Evolutionary conservation across 2,113 vertebrate species (phyloP).

Genomic region (Ailuropoda melanoleuca): DNA sequence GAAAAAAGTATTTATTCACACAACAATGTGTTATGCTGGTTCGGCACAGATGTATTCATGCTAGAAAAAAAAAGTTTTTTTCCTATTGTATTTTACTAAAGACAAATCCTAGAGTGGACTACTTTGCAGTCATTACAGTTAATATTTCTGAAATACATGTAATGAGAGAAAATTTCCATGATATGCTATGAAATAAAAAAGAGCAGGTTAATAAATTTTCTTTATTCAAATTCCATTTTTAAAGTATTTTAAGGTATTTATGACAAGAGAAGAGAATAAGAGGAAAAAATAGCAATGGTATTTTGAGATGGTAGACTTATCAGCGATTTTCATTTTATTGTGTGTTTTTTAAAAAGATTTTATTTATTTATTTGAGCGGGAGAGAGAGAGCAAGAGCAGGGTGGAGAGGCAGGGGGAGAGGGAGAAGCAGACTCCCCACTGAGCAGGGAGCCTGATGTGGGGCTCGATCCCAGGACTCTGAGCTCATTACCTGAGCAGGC

Average conservation of each 20-base stretch:
- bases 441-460: neutral
- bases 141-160: constrained; percentile 2
- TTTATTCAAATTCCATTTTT: neutral
- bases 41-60: constrained; percentile 16
- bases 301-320: neutral
- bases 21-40: constrained; percentile 9
- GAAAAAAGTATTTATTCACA: neutral
- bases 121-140: constrained; percentile 27
- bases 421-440: neutral
- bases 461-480: neutral
- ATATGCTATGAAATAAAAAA: neutral
- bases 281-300: neutral
- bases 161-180: neutral
- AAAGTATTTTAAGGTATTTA: neutral
- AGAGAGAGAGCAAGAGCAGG: neutral
- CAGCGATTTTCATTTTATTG: neutral
- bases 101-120: constrained; percentile 19
- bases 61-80: neutral
- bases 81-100: constrained; percentile 39
- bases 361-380: neutral
- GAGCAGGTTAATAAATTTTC: neutral
- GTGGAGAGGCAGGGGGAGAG: neutral
- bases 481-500: neutral
- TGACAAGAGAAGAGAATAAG: neutral
- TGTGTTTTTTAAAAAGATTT: neutral